Conservation (phyloP, 1,140 invertebrate species). For the Heliconius congener region DNA sequence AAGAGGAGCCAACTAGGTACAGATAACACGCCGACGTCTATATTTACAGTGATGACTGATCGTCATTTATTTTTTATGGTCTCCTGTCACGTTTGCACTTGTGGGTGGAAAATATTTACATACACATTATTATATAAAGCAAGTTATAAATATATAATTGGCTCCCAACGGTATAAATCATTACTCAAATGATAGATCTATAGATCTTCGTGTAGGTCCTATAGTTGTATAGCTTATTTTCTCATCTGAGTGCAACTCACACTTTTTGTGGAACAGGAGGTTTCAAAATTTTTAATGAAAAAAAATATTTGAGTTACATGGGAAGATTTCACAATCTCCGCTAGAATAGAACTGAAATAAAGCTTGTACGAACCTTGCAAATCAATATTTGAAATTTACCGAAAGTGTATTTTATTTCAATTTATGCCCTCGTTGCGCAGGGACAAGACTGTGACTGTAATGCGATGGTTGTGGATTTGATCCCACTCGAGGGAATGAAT, state of each 20-base stretch:
- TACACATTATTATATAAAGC: neutral
- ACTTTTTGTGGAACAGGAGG: neutral
- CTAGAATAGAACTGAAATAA: no score
- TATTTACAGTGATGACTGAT: slow-evolving; percentile 19
- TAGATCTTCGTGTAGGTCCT: neutral
- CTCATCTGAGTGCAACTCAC: neutral
- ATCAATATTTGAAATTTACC: no score
- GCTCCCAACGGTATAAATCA: neutral
- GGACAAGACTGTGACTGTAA: no score
- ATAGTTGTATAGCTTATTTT: neutral
- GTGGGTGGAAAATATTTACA: slow-evolving; percentile 14
- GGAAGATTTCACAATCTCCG: neutral
- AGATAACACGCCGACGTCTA: slow-evolving; percentile 14
- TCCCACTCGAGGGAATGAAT: no score
- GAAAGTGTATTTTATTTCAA: no score
- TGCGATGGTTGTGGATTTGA: no score
- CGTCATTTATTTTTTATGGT: slow-evolving; percentile 11
- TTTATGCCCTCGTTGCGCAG: no score
- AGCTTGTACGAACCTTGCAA: no score
- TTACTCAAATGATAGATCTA: neutral
- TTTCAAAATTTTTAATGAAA: neutral
- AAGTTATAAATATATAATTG: neutral
- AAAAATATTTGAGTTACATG: no score
- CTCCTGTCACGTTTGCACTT: slow-evolving; percentile 10
- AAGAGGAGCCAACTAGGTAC: neutral